phyloP scores from a whole-genome alignment of 2,797 vertebrate species.

The Lepus oiostolus region DNA sequence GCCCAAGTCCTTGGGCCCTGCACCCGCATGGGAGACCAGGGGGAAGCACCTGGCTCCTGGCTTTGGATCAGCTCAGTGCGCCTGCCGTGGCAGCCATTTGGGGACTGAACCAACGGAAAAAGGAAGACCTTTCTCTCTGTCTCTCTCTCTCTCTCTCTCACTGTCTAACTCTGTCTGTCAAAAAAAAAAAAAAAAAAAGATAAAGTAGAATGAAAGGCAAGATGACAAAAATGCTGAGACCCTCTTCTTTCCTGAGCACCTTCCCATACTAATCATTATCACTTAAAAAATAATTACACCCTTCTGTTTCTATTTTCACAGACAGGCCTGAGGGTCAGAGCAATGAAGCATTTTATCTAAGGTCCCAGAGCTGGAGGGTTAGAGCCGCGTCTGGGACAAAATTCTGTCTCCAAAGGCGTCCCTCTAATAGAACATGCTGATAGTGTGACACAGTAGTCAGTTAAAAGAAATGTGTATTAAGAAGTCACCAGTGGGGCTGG shows the following conservation, averaged over 20 bases:
- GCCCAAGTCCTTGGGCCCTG: too few relatives aligned
- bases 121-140: too few relatives aligned
- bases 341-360: neutral
- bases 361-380: neutral
- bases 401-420: neutral
- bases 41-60: too few relatives aligned
- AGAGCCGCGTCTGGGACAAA: neutral
- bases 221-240: neutral
- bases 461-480: neutral
- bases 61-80: rapidly evolving
- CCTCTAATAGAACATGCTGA: neutral
- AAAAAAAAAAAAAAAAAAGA: too few relatives aligned
- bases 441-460: neutral
- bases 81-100: too few relatives aligned
- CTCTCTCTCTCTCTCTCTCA: too few relatives aligned
- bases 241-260: neutral
- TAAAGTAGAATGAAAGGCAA: neutral
- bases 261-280: neutral
- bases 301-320: neutral
- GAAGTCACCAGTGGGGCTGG: neutral
- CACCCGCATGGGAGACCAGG: too few relatives aligned
- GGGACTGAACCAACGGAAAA: too few relatives aligned
- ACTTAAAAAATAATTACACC: neutral
- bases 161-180: too few relatives aligned
- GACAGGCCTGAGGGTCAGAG: neutral